Evolutionary conservation across 1,140 invertebrate species (phyloP).

Genomic region (Charaxes varanes): DNA sequence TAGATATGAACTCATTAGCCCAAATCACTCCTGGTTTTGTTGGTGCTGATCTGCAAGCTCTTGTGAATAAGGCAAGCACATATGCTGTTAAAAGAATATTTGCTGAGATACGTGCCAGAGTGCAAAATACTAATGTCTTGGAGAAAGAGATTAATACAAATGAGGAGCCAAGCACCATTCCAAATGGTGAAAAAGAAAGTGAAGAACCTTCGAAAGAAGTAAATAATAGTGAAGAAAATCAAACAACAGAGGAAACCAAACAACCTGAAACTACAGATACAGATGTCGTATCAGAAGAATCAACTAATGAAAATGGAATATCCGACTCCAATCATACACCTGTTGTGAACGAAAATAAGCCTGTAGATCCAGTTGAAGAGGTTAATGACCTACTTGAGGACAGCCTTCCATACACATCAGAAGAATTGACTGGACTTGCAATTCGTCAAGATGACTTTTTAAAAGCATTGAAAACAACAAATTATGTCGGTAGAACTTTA

Average conservation of each 20-base stretch:
- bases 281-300: constrained; percentile 16
- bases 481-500: too few species aligned
- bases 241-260: constrained; percentile 24
- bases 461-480: too few species aligned
- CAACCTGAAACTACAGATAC: constrained; percentile 27
- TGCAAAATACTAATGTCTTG: constrained; percentile 20
- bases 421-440: constrained; percentile 76
- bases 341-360: constrained; percentile 24
- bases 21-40: constrained; percentile 96
- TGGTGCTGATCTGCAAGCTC: constrained; percentile 92
- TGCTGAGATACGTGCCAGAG: constrained; percentile 38
- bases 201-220: constrained; percentile 30
- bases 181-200: constrained; percentile 51
- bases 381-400: constrained; percentile 52
- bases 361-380: constrained; percentile 44
- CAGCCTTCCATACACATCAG: constrained; percentile 69
- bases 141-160: constrained; percentile 19
- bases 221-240: constrained; percentile 22
- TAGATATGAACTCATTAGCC: constrained; percentile 84
- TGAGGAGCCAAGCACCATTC: constrained; percentile 29
- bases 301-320: constrained; percentile 17
- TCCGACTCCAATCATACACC: constrained; percentile 27
- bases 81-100: constrained; percentile 83
- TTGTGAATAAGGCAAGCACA: constrained; percentile 91
- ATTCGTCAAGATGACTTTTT: too few species aligned